Base-by-base conservation (phyloP, 2,888 invertebrate genomes). In the Aleiodes alternator region DNA sequence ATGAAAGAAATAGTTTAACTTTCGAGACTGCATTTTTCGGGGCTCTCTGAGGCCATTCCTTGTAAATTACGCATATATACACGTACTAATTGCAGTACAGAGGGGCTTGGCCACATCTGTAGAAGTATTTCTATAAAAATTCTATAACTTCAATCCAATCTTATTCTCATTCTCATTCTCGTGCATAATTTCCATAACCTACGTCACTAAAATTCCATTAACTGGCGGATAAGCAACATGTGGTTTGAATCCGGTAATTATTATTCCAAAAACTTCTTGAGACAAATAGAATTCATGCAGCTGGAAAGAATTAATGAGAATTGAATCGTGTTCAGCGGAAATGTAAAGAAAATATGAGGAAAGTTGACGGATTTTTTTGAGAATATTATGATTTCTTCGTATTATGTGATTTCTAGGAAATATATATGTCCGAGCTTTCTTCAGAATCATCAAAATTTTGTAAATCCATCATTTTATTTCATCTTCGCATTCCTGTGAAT, bases 241-340 rank as follows among this genome's bases (percentile, higher is more conserved):
- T 64, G 43, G 4, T 64, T 11, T 12, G 23, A 16, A 64, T 64
- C 64, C 64, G 64, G 64, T 48, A 64, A n/a, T 55, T 16, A 16
- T 55, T 12, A 55, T 5, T 14, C 0, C 11, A 55, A 4, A 16
- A 16, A 55, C 0, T 16, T 55, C 14, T n/a, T 8, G 12, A 2
- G 59, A 38, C 6, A n/a, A 59, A 43, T 43, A 8, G 1, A 43
- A 43, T 43, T 43, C 9, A 43, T 43, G 8, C 43, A 38, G 38
- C 38, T 38, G 8, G 9, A 53, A 53, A 4, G 12, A 53, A 53
- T 38, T 1, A 38, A 38, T 38, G 5, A 38, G 3, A 38, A 38
- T 38, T 5, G 3, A 38, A 38, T 38, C 3, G 3, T 8, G 1
- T 7, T 38, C 8, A 38, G 3, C 8, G 38, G 38, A 38, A 38